A percentile compares a stretch with the other conserved stretches of the same genome.
These are phyloP conservation scores for Melanaphis sacchari DNA, from an alignment of 1,140 invertebrate genomes.

Conservation along the genomic window DNA sequence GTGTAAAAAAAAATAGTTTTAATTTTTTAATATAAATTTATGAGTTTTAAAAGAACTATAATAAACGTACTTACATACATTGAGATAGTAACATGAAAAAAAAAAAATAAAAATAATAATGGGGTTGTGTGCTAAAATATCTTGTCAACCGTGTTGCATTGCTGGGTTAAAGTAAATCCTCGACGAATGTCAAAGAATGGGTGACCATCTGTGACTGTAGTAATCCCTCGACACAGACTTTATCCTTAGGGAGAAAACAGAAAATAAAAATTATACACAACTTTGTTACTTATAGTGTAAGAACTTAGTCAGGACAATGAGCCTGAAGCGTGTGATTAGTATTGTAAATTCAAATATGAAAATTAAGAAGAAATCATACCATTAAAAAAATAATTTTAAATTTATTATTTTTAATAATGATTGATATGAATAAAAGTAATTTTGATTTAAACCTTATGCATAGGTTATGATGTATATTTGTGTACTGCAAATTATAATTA, in stretches of 20 bases:
- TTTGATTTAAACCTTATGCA: background rate
- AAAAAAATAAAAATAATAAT: background rate
- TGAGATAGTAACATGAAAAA: background rate
- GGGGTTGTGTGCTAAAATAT: background rate
- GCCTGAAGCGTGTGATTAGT: too few species aligned
- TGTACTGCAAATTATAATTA: background rate
- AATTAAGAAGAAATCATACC: background rate
- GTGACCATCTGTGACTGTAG: background rate
- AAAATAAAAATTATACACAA: background rate
- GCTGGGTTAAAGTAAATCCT: background rate
- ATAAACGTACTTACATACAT: background rate
- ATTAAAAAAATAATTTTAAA: background rate
- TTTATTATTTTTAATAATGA: background rate
- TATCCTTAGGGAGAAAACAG: background rate
- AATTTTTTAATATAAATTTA: background rate
- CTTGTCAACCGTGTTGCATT: background rate
- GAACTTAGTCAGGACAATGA: background rate
- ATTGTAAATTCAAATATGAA: too few species aligned
- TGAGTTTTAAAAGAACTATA: background rate
- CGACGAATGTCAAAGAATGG: background rate
- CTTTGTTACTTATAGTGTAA: background rate
- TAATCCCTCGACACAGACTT: background rate
- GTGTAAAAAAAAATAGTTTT: background rate
- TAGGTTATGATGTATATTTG: background rate
- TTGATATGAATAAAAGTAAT: background rate